A percentile compares a stretch with the other conserved stretches of the same genome.
These are phyloP conservation scores for Pteruthius melanotis DNA, from an alignment of 2,113 vertebrate genomes.

Conservation along the genomic window DNA sequence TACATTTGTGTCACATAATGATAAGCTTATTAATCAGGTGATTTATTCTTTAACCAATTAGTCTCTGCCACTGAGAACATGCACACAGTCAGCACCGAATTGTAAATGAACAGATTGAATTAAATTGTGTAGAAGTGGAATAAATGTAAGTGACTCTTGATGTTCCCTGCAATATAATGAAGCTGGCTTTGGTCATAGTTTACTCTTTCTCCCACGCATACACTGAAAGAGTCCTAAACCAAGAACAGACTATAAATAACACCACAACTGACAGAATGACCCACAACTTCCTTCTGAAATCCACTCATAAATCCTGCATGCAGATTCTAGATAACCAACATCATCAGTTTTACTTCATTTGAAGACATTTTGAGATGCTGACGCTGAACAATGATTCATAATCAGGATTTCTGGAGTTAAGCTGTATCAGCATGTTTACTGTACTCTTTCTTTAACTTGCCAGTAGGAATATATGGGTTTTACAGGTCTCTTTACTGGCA, in stretches of 20 bases:
- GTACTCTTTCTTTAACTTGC: not conserved
- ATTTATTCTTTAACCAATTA: not conserved
- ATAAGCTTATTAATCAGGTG: not conserved
- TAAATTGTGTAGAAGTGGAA: not conserved
- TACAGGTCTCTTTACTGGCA: not conserved
- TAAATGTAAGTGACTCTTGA: not conserved
- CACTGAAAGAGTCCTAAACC: not conserved
- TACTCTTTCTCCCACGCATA: slow-evolving; percentile 27
- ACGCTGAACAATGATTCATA: not conserved
- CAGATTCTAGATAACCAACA: slow-evolving; percentile 16
- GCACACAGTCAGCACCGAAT: not conserved
- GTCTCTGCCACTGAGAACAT: not conserved
- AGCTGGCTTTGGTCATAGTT: slow-evolving; percentile 6
- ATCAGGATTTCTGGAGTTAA: not conserved
- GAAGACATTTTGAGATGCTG: not conserved
- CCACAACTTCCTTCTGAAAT: slow-evolving; percentile 28
- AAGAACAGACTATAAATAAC: slow-evolving; percentile 41
- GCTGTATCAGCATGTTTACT: not conserved
- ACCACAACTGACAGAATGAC: slow-evolving; percentile 38
- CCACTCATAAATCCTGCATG: slow-evolving; percentile 5
- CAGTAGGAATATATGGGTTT: not conserved
- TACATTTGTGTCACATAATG: not conserved
- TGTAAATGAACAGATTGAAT: not conserved
- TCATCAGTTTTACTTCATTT: not conserved
- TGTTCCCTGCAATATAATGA: not conserved